phyloP scores from a whole-genome alignment of 2,797 vertebrate species.

The Hyperoplus immaculatus region DNA sequence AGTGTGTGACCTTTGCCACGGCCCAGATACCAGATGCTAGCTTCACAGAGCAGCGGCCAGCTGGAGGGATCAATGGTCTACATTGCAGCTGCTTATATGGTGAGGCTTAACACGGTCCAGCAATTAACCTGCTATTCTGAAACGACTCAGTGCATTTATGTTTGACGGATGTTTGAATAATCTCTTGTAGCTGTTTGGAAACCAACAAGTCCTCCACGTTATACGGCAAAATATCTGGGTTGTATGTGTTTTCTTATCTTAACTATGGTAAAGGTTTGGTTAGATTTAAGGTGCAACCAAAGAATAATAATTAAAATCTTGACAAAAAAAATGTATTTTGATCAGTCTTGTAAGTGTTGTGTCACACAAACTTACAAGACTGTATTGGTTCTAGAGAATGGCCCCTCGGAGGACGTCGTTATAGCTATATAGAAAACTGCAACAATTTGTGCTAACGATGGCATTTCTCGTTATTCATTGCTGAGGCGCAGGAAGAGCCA shows the following conservation, averaged over 20 bases:
- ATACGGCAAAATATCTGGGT: neutral
- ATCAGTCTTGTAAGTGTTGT: neutral
- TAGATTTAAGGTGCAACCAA: neutral
- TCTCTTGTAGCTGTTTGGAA: neutral
- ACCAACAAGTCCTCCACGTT: neutral
- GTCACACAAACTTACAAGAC: neutral
- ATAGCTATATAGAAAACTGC: neutral
- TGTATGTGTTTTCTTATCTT: neutral
- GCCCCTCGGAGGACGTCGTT: neutral
- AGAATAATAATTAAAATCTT: too few species aligned
- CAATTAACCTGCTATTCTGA: constrained; percentile 69
- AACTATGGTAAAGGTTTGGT: neutral
- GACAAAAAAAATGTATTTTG: neutral
- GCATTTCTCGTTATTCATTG: constrained; percentile 6
- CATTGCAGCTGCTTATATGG: constrained; percentile 56
- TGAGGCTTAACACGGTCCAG: constrained; percentile 47
- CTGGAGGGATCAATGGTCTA: constrained; percentile 69
- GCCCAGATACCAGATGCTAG: constrained; percentile 54
- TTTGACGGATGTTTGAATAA: neutral
- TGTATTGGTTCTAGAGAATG: neutral
- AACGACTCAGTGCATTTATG: constrained; percentile 17
- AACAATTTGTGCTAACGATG: constrained; percentile 20
- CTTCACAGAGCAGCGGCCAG: constrained; percentile 53
- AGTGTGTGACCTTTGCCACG: constrained; percentile 36
- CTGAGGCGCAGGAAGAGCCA: neutral